Evolutionary conservation across 1,140 invertebrate genomes (phyloP).

Genomic region (Micrasema minimum): DNA sequence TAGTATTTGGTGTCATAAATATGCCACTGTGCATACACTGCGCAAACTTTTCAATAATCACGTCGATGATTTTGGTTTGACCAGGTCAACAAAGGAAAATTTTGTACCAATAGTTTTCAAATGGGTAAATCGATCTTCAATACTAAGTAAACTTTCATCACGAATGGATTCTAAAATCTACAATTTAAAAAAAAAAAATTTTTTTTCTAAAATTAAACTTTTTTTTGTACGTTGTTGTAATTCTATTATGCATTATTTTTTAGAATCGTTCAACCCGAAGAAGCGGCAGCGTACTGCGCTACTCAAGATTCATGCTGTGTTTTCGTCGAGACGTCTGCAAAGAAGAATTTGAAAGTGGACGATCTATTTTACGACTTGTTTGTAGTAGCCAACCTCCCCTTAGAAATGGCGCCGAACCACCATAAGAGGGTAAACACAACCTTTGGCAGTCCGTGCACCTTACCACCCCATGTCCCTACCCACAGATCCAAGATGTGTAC

Average conservation of each 20-base stretch:
- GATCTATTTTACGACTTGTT: constrained; percentile 86
- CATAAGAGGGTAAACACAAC: constrained; percentile 78
- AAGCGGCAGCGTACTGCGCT: constrained; percentile 76
- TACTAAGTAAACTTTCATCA: too few relatives aligned
- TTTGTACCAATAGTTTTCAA: too few relatives aligned
- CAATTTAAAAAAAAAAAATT: too few relatives aligned
- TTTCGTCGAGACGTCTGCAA: constrained; percentile 86
- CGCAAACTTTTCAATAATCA: too few relatives aligned
- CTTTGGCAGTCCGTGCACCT: constrained; percentile 77
- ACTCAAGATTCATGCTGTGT: constrained; percentile 77
- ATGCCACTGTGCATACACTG: too few relatives aligned
- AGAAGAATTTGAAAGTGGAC: constrained; percentile 81
- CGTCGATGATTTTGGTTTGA: too few relatives aligned
- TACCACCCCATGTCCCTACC: constrained; percentile 73
- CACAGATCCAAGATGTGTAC: constrained; percentile 78
- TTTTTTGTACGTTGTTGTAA: background rate
- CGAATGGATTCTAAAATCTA: too few relatives aligned
- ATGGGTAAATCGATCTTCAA: too few relatives aligned
- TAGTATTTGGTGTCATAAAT: too few relatives aligned
- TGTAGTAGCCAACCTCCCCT: constrained; percentile 79
- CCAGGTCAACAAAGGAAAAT: too few relatives aligned
- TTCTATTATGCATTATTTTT: background rate
- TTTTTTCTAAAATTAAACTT: too few relatives aligned
- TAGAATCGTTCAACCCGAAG: constrained; percentile 78
- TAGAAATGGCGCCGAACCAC: constrained; percentile 90